Evolutionary conservation across 1,140 invertebrate genomes (phyloP), one percentile per base, ranked within the genome.

Genomic region (Heliconius nattereri): DNA sequence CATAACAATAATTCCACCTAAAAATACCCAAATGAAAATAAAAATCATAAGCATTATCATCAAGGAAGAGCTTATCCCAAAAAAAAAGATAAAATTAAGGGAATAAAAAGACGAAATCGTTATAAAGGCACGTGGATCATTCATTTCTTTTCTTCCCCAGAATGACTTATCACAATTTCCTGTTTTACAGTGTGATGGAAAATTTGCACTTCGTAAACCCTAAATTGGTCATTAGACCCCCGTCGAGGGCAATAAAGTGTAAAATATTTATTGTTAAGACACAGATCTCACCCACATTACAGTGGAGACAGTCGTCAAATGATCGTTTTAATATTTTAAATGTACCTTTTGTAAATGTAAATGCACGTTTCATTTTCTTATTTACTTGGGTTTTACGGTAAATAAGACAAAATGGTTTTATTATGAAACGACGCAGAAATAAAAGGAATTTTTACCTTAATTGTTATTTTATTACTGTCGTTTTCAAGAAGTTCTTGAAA

Each of bases 131-230:
- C 86, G 86, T 84, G 29, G 72, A 75, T 83, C 85, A 90, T 92
- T 91, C 90, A 89, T 91, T 91, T 90, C 91, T 89, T 91, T 92
- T 91, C 85, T 85, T 84, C 85, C 85, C 83, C 79, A 81, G 83
- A 92, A 93, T 93, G 89, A 89, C 86, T 85, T 92, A 90, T 93
- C 88, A 91, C 87, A 90, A 91, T 89, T 84, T 91, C 87, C 89
- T 88, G 85, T 91, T 91, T 90, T 85, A 81, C 85, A 86, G 86
- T 88, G 87, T 91, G 90, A 92, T 90, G 91, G 87, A 85, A 85
- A 93, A 93, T 92, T 93, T 91, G 88, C 88, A 91, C 90, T 93
- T 91, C 91, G 91, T 93, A 92, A 93, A 89, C 91, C 85, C 88
- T 89, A 93, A 92, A 92, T 91, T 92, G 89, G 85, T 91, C 89